Base-by-base conservation (phyloP, 2,888 invertebrate genomes). In the Calameuta filiformis region DNA sequence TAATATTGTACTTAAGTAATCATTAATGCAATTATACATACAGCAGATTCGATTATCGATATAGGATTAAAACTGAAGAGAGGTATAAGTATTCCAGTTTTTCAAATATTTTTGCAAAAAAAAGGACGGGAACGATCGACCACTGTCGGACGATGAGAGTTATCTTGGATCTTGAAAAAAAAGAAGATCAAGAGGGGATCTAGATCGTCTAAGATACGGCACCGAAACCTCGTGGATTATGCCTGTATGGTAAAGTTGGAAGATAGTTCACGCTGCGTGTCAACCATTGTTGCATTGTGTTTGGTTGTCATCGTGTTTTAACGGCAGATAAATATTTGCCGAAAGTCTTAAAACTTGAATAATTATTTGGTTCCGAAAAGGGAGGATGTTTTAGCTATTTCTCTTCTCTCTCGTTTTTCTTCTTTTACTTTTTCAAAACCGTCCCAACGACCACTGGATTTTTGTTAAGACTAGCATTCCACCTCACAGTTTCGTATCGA, bases 211-310 rank as follows among this genome's bases (percentile, higher is more conserved):
- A 79, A 82, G 87, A 89, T 89, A 89, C 83, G 77, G 79, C 77
- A 75, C 75, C 83, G 87, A 84, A 87, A 56, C 86, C 88, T 88
- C 86, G 84, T 86, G 88, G 89, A 89, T 88, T 87, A 86, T 86
- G 83, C 84, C 81, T 83, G 85, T 82, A 84, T 83, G 84, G 78
- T 79, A 77, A 82, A 79, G 78, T 83, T 79, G 84, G 84, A 84
- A 79, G 81, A 84, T 83, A 83, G 85, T 86, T 83, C 82, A 84
- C 84, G 87, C 85, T 87, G 86, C 87, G 87, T 89, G 89, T 88
- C 84, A 79, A 80, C 84, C 84, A 87, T 88, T 88, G 86, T 87
- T 73, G 34, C 23, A 69, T 76, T 34, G 6, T 31, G 56, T 23
- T 56, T 77, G 82, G 84, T 85, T 88, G 88, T 87, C 88, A 84